Evolutionary conservation across 1,140 invertebrate genomes (phyloP).

Genomic region (Chrysoperla carnea): DNA sequence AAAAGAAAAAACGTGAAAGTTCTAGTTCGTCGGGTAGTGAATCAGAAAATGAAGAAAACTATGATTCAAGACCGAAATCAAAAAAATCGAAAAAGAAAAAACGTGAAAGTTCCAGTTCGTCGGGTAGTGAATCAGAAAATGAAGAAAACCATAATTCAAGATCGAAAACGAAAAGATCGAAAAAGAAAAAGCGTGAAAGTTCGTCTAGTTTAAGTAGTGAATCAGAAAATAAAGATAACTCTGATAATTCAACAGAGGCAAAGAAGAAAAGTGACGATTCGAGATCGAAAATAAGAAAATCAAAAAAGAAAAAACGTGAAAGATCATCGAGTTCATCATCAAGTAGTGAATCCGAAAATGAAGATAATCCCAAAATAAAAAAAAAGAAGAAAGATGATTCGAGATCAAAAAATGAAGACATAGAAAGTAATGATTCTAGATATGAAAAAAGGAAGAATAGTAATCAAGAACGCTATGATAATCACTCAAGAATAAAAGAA

Average conservation of each 20-base stretch:
- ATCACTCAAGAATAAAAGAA: too few relatives aligned
- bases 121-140: background rate
- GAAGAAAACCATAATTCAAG: constrained; percentile 1
- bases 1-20: constrained; percentile 22
- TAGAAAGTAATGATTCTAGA: too few relatives aligned
- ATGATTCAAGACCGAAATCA: constrained; percentile 1
- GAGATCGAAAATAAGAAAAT: background rate
- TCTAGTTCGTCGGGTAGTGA: constrained; percentile 9
- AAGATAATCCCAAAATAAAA: background rate
- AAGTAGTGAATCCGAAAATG: background rate
- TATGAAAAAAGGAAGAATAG: too few relatives aligned
- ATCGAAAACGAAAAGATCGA: constrained; percentile 1
- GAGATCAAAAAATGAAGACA: background rate
- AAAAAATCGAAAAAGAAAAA: constrained; percentile 4
- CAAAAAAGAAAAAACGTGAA: background rate
- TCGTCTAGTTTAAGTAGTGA: background rate
- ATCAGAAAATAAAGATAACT: background rate
- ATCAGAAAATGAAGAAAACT: background rate
- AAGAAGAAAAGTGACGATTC: background rate
- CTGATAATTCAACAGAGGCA: background rate
- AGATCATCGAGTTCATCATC: background rate
- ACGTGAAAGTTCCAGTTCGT: constrained; percentile 1
- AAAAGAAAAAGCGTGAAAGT: background rate
- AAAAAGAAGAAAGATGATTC: background rate
- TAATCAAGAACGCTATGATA: too few relatives aligned